Evolutionary conservation across 1,140 invertebrate genomes (phyloP).

Genomic region (Tetraneura akinire): DNA sequence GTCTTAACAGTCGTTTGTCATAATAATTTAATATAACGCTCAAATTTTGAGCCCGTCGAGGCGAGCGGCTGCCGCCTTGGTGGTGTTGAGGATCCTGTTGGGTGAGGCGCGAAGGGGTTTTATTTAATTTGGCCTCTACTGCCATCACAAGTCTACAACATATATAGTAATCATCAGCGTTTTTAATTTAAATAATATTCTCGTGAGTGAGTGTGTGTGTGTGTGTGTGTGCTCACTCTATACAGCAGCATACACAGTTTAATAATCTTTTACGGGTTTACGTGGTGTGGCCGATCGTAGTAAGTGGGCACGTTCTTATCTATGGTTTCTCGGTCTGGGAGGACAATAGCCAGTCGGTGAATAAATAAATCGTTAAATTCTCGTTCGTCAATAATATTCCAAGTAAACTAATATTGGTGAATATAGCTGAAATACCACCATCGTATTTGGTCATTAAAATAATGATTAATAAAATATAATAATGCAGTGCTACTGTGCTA

Average conservation of each 20-base stretch:
- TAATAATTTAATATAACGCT: neutral
- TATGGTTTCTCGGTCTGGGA: constrained; percentile 13
- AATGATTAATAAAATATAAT: no score
- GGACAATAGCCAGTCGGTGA: neutral
- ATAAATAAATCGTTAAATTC: constrained; percentile 18
- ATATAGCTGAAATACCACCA: no score
- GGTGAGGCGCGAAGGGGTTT: constrained; percentile 30
- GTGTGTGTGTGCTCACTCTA: no score
- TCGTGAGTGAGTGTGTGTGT: neutral
- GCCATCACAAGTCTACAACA: no score
- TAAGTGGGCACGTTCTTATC: neutral
- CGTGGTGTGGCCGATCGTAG: neutral
- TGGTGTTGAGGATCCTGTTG: neutral
- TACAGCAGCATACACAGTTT: no score
- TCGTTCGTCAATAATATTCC: neutral
- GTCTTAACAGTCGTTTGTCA: neutral
- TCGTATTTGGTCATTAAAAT: no score
- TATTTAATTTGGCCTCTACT: constrained; percentile 36
- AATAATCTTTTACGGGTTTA: neutral
- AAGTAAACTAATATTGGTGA: no score
- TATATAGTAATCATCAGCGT: neutral
- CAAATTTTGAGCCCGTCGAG: neutral
- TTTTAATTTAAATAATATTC: constrained; percentile 26
- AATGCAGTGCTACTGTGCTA: no score
- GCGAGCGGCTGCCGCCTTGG: neutral